These are phyloP conservation scores for Pontoporia blainvillei DNA, from an alignment of 2,113 vertebrate species.

Conservation along the genomic window DNA sequence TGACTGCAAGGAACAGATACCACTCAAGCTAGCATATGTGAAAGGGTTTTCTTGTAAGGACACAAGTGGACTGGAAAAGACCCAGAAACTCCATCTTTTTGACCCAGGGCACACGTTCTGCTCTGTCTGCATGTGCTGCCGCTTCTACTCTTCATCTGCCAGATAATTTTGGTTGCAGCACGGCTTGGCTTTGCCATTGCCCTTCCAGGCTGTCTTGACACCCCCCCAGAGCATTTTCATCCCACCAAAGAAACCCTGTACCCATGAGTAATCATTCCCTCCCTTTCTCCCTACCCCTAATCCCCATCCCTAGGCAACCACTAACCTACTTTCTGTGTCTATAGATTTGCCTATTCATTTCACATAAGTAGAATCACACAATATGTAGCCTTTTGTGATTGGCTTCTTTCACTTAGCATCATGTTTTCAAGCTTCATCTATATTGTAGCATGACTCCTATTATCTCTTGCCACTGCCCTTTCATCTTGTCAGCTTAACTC, in stretches of 20 bases:
- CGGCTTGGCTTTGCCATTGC: no score
- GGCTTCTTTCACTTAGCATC: background rate
- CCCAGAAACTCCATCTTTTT: background rate
- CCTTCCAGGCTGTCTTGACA: no score
- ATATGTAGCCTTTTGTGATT: background rate
- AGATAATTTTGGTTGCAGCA: background rate
- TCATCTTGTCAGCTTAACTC: background rate
- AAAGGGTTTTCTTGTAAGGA: background rate
- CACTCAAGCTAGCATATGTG: background rate
- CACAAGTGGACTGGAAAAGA: background rate
- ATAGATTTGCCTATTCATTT: background rate
- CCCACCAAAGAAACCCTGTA: background rate
- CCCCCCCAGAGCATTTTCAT: background rate
- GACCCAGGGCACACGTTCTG: background rate
- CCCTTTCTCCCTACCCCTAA: background rate
- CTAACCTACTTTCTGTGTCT: background rate
- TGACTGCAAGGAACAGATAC: background rate
- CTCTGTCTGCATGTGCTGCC: background rate
- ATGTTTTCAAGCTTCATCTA: background rate
- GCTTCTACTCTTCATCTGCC: background rate
- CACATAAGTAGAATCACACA: background rate
- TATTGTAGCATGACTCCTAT: background rate
- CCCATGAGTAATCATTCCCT: background rate
- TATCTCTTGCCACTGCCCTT: background rate
- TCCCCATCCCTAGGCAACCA: background rate